phyloP scores from a whole-genome alignment of 2,797 vertebrate species.

The Pseudomugil gertrudae region DNA sequence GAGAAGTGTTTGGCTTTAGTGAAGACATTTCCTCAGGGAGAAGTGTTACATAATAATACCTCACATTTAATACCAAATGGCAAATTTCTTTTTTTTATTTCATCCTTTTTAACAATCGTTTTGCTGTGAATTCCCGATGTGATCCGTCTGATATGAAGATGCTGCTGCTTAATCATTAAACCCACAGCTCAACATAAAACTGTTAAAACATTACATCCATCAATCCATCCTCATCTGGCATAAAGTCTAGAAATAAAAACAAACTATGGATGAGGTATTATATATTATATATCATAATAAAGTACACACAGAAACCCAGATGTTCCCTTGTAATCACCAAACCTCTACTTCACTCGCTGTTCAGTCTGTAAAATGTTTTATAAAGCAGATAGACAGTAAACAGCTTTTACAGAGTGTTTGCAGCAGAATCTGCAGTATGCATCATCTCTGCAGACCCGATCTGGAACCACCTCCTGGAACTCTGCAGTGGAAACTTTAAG shows the following conservation, averaged over 20 bases:
- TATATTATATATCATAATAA: neutral
- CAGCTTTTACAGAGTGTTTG: slow-evolving; percentile 8
- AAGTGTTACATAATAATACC: neutral
- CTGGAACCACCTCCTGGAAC: neutral
- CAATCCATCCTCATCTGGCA: neutral
- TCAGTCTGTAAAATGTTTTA: slow-evolving; percentile 36
- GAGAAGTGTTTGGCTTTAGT: too few species aligned
- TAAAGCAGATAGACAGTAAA: slow-evolving; percentile 30
- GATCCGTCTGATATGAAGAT: neutral
- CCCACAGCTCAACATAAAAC: too few species aligned
- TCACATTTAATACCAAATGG: neutral
- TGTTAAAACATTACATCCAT: too few species aligned
- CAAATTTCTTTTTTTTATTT: too few species aligned
- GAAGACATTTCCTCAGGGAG: too few species aligned
- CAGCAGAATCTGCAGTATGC: slow-evolving; percentile 47
- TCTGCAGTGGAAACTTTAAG: too few species aligned
- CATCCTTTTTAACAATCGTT: neutral
- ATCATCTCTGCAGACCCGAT: slow-evolving; percentile 35
- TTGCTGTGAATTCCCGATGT: neutral
- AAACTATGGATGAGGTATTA: neutral
- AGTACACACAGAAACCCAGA: neutral
- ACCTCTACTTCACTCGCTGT: slow-evolving; percentile 3
- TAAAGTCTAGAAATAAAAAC: neutral
- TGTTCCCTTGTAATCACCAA: slow-evolving; percentile 8
- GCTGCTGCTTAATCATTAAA: neutral